A percentile compares a stretch with the other conserved stretches of the same genome.
Conservation (phyloP, 2,113 vertebrate genomes). For the Saccopteryx leptura region DNA sequence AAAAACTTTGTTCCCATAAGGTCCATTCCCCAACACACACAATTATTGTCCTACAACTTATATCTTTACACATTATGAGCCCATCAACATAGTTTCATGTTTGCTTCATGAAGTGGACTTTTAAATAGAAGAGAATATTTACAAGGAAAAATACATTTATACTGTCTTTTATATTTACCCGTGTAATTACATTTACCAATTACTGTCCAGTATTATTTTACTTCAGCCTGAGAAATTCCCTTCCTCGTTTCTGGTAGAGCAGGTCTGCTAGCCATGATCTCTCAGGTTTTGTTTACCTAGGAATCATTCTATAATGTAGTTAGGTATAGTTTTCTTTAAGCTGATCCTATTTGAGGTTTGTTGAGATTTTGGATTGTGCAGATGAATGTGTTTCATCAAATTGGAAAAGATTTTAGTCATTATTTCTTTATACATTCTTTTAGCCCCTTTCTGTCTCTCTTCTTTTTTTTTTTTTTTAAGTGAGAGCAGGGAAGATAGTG, state of each 20-base stretch:
- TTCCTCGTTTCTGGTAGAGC: not conserved
- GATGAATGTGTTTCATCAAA: not conserved
- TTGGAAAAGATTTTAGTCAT: not conserved
- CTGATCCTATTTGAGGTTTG: not conserved
- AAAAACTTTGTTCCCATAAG: not conserved
- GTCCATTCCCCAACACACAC: not conserved
- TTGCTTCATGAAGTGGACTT: not conserved
- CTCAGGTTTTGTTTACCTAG: not conserved
- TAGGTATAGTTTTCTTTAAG: not conserved
- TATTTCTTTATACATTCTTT: not conserved
- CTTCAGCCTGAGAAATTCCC: not conserved
- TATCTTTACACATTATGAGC: not conserved
- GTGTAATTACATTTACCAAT: not conserved
- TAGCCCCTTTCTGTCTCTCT: not conserved
- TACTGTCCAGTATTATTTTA: not conserved
- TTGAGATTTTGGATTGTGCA: not conserved
- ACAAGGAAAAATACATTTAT: not conserved
- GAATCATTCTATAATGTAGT: not conserved
- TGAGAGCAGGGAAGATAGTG: too few species aligned
- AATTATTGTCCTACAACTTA: not conserved
- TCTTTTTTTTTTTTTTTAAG: too few species aligned
- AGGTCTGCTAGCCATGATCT: not conserved
- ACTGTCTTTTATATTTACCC: not conserved
- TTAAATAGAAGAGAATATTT: not conserved
- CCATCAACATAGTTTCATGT: not conserved